Conservation (phyloP, 23 tunicate species). For the Trididemnum miniatum region DNA sequence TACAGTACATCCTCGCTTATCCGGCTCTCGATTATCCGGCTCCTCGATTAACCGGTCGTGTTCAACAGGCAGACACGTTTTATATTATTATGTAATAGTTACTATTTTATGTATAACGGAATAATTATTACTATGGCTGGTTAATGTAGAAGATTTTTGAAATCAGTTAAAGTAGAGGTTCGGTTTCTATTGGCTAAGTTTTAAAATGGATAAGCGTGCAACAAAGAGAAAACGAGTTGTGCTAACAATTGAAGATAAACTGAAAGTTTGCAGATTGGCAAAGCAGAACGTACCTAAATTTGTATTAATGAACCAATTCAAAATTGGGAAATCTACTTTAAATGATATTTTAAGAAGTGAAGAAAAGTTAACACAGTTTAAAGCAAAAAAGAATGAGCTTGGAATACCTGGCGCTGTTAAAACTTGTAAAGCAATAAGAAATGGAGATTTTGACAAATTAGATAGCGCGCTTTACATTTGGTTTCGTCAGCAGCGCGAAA, state of each 20-base stretch:
- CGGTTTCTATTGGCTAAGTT: constrained; percentile 11
- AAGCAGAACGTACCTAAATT: constrained; percentile 20
- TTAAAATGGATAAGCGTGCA: constrained; percentile 12
- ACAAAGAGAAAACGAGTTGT: constrained; percentile 12
- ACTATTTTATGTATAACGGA: too few relatives aligned
- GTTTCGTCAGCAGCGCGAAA: constrained; percentile 24
- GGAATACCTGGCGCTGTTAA: constrained; percentile 8
- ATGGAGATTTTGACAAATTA: background rate
- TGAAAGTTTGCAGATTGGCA: constrained; percentile 20
- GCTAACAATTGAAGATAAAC: constrained; percentile 31
- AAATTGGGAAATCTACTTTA: constrained; percentile 13
- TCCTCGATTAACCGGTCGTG: too few relatives aligned
- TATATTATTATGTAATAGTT: too few relatives aligned
- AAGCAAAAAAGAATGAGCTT: background rate
- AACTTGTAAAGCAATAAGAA: constrained; percentile 11
- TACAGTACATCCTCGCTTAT: too few relatives aligned
- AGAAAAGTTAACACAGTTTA: constrained; percentile 9
- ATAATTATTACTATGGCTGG: too few relatives aligned
- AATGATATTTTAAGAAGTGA: constrained; percentile 16
- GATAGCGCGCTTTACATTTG: constrained; percentile 14
- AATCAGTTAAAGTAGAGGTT: too few relatives aligned
- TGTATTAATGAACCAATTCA: constrained; percentile 19
- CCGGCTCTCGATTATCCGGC: too few relatives aligned
- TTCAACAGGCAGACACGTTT: too few relatives aligned
- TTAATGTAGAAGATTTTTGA: too few relatives aligned